Base-by-base conservation (phyloP, 2,888 invertebrate genomes). In the Diplazon laetatorius region DNA sequence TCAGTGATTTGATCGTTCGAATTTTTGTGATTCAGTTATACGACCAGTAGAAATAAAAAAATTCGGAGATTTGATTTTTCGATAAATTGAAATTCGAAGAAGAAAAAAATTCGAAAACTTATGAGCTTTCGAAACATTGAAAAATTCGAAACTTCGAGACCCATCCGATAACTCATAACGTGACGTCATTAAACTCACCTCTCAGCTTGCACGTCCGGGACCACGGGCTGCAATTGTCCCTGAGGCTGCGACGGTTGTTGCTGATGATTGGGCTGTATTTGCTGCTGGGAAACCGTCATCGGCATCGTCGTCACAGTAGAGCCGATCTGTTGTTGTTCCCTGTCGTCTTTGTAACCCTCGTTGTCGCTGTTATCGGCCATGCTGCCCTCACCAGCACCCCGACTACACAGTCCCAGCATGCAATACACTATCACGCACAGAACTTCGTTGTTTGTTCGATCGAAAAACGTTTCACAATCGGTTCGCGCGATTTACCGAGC, bases 341-440 rank as follows among this genome's bases (percentile, higher is more conserved):
- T 25, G 44, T 68, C 72, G 5, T 79, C 76, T 16, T 46, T 69
- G 9, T 76, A 57, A 55, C 63, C 68, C 46, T 76, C 79, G 77
- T 80, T 77, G 73, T 82, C 80, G 68, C 83, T 83, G 75, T 85
- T 85, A 65, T 85, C 87, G 8, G 88, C 84, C 88, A 88, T 88
- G 76, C 73, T 76, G 71, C 65, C 70, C 69, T 74, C 80, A 44
- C 44, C 75, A 75, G 52, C 59, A 35, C 59, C 73, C 68, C 75
- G 82, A 82, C 81, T 83, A 72, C 85, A 85, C 66, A 85, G 82
- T 83, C 85, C 83, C 78, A 87, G 75, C 65, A 87, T 77, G 76
- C 87, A 84, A 57, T 84, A 82, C 80, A 83, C 82, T 75, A 87
- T 82, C 85, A 87, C 87, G 80, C 86, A 85, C 85, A 85, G 82